Conservation (phyloP, 2,888 invertebrate species). For the Torymus tubicola region DNA sequence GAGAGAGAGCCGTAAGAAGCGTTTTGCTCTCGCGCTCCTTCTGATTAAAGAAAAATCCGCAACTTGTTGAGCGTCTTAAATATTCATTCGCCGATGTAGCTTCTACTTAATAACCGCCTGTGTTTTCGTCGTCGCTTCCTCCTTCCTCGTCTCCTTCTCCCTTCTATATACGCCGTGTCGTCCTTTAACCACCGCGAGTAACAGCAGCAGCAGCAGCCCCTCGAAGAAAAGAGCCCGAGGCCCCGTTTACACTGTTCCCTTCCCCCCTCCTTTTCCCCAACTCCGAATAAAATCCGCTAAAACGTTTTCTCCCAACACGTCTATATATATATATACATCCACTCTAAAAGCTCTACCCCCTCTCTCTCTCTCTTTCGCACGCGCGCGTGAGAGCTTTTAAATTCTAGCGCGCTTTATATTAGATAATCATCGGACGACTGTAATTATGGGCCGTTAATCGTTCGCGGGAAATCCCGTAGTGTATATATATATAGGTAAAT, state of each 20-base stretch:
- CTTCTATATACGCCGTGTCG: neutral
- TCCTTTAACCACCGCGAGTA: neutral
- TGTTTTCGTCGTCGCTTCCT: constrained; percentile 68
- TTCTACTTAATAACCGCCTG: constrained; percentile 73
- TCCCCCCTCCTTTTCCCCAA: constrained; percentile 29
- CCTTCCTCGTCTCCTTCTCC: constrained; percentile 47
- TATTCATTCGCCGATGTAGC: constrained; percentile 75
- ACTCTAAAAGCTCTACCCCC: constrained; percentile 67
- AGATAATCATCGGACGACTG: constrained; percentile 46
- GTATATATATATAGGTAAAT: too few species aligned
- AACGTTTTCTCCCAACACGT: constrained; percentile 71
- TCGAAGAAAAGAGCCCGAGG: constrained; percentile 13
- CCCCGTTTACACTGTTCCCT: constrained; percentile 58
- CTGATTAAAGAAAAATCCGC: constrained; percentile 74
- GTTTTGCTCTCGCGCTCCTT: neutral
- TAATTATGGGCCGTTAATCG: constrained; percentile 36
- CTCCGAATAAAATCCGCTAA: constrained; percentile 72
- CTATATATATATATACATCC: constrained; percentile 59
- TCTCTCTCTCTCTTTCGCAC: too few species aligned
- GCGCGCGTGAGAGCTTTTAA: constrained; percentile 69
- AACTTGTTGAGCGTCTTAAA: constrained; percentile 76
- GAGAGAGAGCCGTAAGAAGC: too few species aligned
- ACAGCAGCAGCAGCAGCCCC: neutral
- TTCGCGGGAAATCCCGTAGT: neutral
- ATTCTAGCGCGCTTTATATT: constrained; percentile 60